A percentile compares a stretch with the other conserved stretches of the same genome.
Evolutionary conservation across 2,797 vertebrate species (phyloP).

Genomic region (Staurois parvus): DNA sequence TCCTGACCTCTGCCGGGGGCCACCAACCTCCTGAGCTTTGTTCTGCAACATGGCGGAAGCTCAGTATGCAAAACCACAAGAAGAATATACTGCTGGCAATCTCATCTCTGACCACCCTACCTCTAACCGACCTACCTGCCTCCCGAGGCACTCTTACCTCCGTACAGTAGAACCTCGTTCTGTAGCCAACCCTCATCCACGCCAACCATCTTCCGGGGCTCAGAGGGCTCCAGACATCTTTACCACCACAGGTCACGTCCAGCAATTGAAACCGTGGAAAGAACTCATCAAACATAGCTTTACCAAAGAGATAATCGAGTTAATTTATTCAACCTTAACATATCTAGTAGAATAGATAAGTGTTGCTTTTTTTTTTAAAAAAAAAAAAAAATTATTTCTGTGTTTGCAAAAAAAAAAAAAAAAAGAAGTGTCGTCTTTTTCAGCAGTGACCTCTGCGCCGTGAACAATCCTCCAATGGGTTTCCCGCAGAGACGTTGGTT

Average conservation of each 20-base stretch:
- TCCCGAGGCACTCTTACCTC: not conserved
- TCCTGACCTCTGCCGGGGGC: not conserved
- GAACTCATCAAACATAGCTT: conserved; percentile 64
- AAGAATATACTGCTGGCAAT: not conserved
- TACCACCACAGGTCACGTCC: conserved; percentile 53
- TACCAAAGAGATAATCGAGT: conserved; percentile 73
- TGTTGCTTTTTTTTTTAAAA: conserved; percentile 47
- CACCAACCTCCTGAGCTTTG: not conserved
- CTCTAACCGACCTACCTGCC: conserved; percentile 39
- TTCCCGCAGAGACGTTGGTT: not conserved
- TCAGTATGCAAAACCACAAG: not conserved
- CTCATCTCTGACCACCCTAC: conserved; percentile 41
- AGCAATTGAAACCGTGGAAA: conserved; percentile 48
- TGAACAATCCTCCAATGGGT: not conserved
- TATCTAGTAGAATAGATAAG: conserved; percentile 66
- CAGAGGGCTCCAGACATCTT: not conserved
- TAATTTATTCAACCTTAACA: conserved; percentile 61
- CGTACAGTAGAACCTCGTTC: conserved; percentile 1
- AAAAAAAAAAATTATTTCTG: not conserved
- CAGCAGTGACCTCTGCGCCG: not conserved
- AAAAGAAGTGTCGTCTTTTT: conserved; percentile 11
- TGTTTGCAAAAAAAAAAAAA: conserved; percentile 25
- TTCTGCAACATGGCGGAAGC: not conserved
- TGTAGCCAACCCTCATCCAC: not conserved
- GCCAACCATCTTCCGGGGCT: not conserved